Evolutionary conservation across 2,888 invertebrate species (phyloP).

Genomic region (Anthoptus insignis): DNA sequence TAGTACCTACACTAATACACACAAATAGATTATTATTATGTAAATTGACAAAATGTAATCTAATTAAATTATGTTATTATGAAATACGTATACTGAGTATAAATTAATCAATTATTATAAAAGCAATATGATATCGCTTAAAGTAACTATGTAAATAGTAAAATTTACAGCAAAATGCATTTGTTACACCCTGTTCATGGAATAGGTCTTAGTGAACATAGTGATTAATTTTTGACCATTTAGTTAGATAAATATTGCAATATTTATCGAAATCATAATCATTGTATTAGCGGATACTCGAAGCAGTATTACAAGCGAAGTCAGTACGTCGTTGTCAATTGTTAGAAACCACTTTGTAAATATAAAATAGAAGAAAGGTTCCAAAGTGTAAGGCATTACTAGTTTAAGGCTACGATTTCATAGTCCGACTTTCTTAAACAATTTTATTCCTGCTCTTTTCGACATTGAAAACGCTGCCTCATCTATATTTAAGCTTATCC

Average conservation of each 20-base stretch:
- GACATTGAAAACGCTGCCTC: constrained; percentile 21
- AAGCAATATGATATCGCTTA: constrained; percentile 79
- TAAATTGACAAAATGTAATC: constrained; percentile 44
- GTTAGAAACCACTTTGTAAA: constrained; percentile 58
- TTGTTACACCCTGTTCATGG: constrained; percentile 58
- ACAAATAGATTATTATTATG: constrained; percentile 30
- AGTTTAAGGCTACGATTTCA: constrained; percentile 20
- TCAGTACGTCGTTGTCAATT: constrained; percentile 68
- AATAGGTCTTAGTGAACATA: constrained; percentile 56
- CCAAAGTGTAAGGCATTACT: constrained; percentile 38
- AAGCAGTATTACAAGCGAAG: constrained; percentile 56
- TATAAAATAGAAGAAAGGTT: constrained; percentile 36
- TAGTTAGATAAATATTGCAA: constrained; percentile 50
- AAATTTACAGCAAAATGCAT: constrained; percentile 42
- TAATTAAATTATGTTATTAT: constrained; percentile 34
- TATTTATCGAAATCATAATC: constrained; percentile 22
- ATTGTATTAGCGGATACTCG: constrained; percentile 42
- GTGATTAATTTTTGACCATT: constrained; percentile 49
- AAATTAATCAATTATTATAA: constrained; percentile 51
- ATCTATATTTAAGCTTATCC: constrained; percentile 22
- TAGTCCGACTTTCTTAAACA: constrained; percentile 12
- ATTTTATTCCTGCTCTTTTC: constrained; percentile 16
- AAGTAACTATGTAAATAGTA: constrained; percentile 52
- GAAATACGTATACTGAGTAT: constrained; percentile 51
- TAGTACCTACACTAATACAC: too few species aligned